Base-by-base conservation (phyloP, 2,888 invertebrate genomes). In the Ditula angustiorana region DNA sequence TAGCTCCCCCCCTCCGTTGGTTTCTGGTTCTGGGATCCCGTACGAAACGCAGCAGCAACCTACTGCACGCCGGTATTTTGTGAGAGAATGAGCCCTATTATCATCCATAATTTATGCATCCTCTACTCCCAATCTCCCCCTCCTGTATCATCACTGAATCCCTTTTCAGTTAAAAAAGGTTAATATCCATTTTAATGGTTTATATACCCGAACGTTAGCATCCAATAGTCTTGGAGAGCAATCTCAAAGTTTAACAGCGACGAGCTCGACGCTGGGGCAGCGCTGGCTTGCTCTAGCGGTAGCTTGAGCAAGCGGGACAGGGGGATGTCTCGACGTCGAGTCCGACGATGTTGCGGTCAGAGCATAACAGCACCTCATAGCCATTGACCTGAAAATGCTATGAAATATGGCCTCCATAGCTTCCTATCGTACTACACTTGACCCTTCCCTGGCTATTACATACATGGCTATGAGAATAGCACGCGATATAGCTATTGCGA, bases 351-450 rank as follows among this genome's bases (percentile, higher is more conserved):
- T n/a, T n/a, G n/a, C n/a, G n/a, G n/a, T n/a, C n/a, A n/a, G n/a
- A n/a, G n/a, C n/a, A n/a, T n/a, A n/a, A n/a, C n/a, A n/a, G 41
- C 10, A 50, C 50, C 30, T 50, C 30, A 30, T 19, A 30, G 50
- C 19, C 19, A 10, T 41, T 50, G 50, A 30, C 50, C 50, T 21
- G 30, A 50, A 50, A 50, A 50, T 30, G 50, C 28, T 30, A 50
- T 50, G 50, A 50, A 21, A 30, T 19, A 50, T 50, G 26, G n/a
- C 30, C 28, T 5, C 21, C 30, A 30, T 50, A 30, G 16, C 50
- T 10, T 50, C 30, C 50, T 50, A 50, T 50, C 19, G 30, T n/a
- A 21, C 50, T 26, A 28, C 19, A 30, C 50, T 30, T 30, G 50
- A 50, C 50, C 50, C 50, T 30, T 50, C 30, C 21, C 19, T n/a